Evolutionary conservation across 2,113 vertebrate species (phyloP).

Genomic region (Hydrolagus affinis): DNA sequence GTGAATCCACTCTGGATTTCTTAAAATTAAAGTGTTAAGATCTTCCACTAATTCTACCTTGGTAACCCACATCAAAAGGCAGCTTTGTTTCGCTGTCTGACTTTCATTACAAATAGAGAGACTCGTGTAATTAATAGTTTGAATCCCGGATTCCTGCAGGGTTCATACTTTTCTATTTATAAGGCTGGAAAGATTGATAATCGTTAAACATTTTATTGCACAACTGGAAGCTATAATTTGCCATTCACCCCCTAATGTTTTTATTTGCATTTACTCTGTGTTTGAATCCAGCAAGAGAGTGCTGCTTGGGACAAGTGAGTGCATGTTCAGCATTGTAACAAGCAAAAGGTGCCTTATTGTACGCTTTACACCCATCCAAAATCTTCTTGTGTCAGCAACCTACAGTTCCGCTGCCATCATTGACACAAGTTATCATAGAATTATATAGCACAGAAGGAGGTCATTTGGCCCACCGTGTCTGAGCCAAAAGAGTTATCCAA

Average conservation of each 20-base stretch:
- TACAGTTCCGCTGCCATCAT: background rate
- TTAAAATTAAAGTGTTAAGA: background rate
- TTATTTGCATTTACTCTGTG: conserved; percentile 22
- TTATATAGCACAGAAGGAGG: background rate
- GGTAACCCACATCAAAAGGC: conserved; percentile 65
- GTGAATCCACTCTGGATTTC: too few relatives aligned
- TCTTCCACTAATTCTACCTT: conserved; percentile 36
- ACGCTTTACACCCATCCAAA: background rate
- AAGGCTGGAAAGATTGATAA: conserved; percentile 78
- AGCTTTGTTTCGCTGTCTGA: conserved; percentile 54
- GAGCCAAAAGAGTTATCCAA: too few relatives aligned
- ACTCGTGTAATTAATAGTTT: conserved; percentile 75
- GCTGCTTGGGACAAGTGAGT: conserved; percentile 19
- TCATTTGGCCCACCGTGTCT: too few relatives aligned
- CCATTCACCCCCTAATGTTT: conserved; percentile 22
- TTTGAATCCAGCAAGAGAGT: background rate
- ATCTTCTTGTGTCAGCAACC: background rate
- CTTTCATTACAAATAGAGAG: conserved; percentile 63
- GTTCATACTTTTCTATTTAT: conserved; percentile 75
- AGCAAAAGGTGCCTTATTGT: background rate
- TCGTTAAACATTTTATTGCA: conserved; percentile 74
- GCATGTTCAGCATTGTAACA: conserved; percentile 11
- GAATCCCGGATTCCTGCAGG: conserved; percentile 70
- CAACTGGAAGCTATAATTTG: conserved; percentile 67
- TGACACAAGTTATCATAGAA: background rate